phyloP scores from a whole-genome alignment of 30 jellyfish, hydroid and myxozoan species.

The Pseudorhiza aurosa region DNA sequence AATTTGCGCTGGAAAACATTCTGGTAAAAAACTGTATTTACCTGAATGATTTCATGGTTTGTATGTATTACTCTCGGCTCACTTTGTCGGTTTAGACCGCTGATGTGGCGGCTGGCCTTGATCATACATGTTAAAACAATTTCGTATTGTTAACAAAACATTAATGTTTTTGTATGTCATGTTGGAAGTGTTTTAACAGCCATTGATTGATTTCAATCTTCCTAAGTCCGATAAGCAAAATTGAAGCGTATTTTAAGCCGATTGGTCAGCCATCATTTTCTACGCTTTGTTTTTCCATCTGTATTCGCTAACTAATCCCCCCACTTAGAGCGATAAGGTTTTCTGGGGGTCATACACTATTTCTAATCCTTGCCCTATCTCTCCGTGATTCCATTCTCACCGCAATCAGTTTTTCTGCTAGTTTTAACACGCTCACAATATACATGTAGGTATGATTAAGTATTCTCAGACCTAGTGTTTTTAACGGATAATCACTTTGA shows the following conservation, averaged over 20 bases:
- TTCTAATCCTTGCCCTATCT: slow-evolving; percentile 32
- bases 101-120: slow-evolving; percentile 75
- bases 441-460: neutral
- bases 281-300: slow-evolving; percentile 50
- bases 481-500: slow-evolving; percentile 1
- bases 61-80: slow-evolving; percentile 57
- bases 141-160: slow-evolving; percentile 55
- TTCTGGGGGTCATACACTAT: slow-evolving; percentile 70
- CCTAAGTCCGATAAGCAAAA: slow-evolving; percentile 62
- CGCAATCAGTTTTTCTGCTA: slow-evolving; percentile 30
- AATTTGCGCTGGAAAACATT: slow-evolving; percentile 60
- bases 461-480: neutral
- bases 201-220: slow-evolving; percentile 71
- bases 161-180: slow-evolving; percentile 48
- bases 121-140: slow-evolving; percentile 68
- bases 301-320: slow-evolving; percentile 60
- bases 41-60: slow-evolving; percentile 55
- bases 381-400: slow-evolving; percentile 71
- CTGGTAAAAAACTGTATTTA: slow-evolving; percentile 31
- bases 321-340: slow-evolving; percentile 59
- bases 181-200: slow-evolving; percentile 77
- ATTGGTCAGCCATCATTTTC: slow-evolving; percentile 56
- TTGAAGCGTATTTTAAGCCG: slow-evolving; percentile 69
- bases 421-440: slow-evolving; percentile 3
- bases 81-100: slow-evolving; percentile 47